These are phyloP conservation scores for Potamarius usumacintae DNA, from an alignment of 2,113 vertebrate species.

Conservation along the genomic window DNA sequence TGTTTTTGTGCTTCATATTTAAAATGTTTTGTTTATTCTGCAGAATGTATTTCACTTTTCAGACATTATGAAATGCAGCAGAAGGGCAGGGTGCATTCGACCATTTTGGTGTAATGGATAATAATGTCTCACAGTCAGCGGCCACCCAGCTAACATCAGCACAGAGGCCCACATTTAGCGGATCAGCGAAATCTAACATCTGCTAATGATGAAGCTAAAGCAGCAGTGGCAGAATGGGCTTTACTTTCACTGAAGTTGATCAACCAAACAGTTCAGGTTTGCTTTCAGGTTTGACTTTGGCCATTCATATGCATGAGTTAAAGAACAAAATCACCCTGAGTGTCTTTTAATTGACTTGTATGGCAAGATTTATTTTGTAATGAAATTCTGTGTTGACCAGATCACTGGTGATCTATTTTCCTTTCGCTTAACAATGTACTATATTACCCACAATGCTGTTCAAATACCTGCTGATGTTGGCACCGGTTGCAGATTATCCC, in stretches of 20 bases:
- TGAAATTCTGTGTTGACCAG: neutral
- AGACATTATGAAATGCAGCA: neutral
- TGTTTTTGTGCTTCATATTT: neutral
- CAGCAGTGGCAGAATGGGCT: constrained; percentile 3
- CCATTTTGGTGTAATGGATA: neutral
- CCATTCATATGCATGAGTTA: neutral
- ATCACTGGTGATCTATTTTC: neutral
- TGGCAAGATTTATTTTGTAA: neutral
- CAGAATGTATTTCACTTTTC: neutral
- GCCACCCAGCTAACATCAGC: constrained; percentile 25
- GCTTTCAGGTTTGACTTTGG: neutral
- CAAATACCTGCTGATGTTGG: neutral
- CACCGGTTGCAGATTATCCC: neutral
- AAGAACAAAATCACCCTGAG: neutral
- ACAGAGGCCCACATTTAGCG: neutral
- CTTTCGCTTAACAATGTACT: neutral
- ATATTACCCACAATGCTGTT: neutral
- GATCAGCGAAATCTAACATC: constrained; percentile 18
- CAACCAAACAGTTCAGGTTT: neutral
- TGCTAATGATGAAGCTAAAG: constrained; percentile 10
- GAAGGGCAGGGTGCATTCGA: neutral
- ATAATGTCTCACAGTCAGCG: constrained; percentile 3
- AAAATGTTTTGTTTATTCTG: neutral
- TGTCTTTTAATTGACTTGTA: neutral
- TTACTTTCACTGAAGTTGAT: neutral